Base-by-base conservation (phyloP, 2,888 invertebrate species). In the Drosophila infuscata region DNA sequence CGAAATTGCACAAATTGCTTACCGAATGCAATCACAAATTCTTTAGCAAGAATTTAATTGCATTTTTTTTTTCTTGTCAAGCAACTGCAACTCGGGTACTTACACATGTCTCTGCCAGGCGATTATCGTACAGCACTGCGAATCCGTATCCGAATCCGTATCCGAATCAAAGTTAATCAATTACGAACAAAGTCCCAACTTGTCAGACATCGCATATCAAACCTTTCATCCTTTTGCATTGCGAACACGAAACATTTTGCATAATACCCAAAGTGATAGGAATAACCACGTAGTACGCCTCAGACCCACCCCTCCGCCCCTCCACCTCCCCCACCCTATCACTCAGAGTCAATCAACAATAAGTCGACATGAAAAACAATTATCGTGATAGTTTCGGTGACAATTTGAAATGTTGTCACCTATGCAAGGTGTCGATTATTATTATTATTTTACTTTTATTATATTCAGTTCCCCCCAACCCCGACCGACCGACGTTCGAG, bases 401-500 rank as follows among this genome's bases (percentile, higher is more conserved):
- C 86, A 88, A 82, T 83, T 83, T 79, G 83, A 83, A 79, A 86
- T 76, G 82, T 79, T 83, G 79, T 76, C 88, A 80, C 82, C 82
- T 81, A 62, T 75, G 72, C 72, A 71, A 64, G 70, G 71, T 60
- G 77, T 75, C 81, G 79, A 82, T 82, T 86, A 86, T 83, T 86
- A 79, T 80, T 86, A 79, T 80, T 86, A 79, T 80, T 74, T 63
- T 69, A 58, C 58, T 60, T 63, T 56, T 70, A 67, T 74, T 66
- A 35, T 56, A 49, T 38, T n/a, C 20, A 7, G 11, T 17, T 17
- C 25, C 11, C 11, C 8, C 11, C 25, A 1, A 20, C 9, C 7
- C 32, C 11, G 3, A 49, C 41, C 6, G 20, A 29, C 32, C 46
- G 59, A 5, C 29, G 25, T 25, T 15, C 25, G 46, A 20, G 48